Evolutionary conservation across 2,888 invertebrate species (phyloP), one percentile per base, ranked within the genome.

Genomic region (Drosophila peninsularis): DNA sequence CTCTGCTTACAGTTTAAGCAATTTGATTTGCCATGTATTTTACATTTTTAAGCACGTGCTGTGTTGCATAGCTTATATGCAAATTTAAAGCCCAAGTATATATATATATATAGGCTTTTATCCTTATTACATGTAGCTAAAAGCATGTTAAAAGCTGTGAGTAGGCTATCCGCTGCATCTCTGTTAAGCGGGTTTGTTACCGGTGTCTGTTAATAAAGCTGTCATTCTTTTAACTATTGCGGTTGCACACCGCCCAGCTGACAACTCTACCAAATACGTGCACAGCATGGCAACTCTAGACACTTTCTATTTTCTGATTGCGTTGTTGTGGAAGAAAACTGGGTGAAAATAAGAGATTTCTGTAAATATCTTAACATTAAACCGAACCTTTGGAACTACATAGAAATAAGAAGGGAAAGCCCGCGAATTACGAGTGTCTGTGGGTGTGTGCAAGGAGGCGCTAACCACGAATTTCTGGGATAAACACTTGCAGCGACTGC

Each of bases 301-400:
- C 72, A 90, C 91, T 91, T 91, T 91, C 91, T 91, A 90, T 90
- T 91, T 90, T 90, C 83, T 89, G 87, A 88, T 89, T 89, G 90
- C 90, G 88, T 88, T 88, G 86, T 83, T 86, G 75, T 77, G 67
- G 82, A 79, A 69, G 81, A 87, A 89, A 78, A 81, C 52, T 75
- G 49, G 60, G 78, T 54, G 64, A 78, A 88, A 85, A 67, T 54
- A 52, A 54, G 52, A 64, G 32, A 49, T 64, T 80, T 56, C 24
- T 52, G 56, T 54, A 60, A 24, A 70, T 66, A 58, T 45, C 17
- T 37, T 53, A 14, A 60, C 32, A 30, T 44, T 19, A n/a, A 53
- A 47, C 30, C 3, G 21, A 63, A 55, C 5, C 10, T 53, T 34
- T 44, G 19, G 11, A 36, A 45, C n/a, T 24, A 53, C 24, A 62